phyloP scores from a whole-genome alignment of 2,797 vertebrate species.

The Pterois miles region DNA sequence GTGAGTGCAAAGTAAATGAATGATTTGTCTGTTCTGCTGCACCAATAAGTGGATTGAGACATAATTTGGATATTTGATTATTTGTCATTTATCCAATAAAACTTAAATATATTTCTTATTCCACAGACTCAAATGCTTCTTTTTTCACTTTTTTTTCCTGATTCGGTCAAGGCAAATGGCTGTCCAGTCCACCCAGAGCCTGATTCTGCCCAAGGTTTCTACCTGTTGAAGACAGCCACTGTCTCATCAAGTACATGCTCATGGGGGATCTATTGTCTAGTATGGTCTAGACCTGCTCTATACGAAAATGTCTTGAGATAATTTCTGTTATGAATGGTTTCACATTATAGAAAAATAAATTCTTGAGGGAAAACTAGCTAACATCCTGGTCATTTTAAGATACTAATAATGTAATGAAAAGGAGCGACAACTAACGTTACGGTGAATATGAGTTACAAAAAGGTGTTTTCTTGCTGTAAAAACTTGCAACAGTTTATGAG shows the following conservation, averaged over 20 bases:
- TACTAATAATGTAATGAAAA: not conserved
- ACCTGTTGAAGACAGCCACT: no score
- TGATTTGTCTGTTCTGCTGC: not conserved
- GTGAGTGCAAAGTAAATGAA: not conserved
- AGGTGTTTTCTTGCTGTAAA: no score
- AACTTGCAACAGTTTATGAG: no score
- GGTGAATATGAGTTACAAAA: not conserved
- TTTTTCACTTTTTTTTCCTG: not conserved
- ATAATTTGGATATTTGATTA: not conserved
- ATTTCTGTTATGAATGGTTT: no score
- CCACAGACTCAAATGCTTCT: not conserved
- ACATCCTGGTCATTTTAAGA: not conserved
- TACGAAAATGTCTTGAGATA: no score
- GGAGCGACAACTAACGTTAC: not conserved
- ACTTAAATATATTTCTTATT: not conserved
- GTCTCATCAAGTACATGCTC: no score
- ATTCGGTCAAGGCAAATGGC: not conserved
- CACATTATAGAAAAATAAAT: no score
- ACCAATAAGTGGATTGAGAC: not conserved
- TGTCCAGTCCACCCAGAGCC: no score
- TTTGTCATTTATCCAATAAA: not conserved
- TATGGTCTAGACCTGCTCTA: no score
- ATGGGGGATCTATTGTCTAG: no score
- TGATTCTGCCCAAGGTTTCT: no score
- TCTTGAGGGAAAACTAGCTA: not conserved